Percentiles rank a stretch among this genome's conserved stretches.
Conservation (phyloP, 1,140 invertebrate species). For the Frieseomelitta varia region DNA sequence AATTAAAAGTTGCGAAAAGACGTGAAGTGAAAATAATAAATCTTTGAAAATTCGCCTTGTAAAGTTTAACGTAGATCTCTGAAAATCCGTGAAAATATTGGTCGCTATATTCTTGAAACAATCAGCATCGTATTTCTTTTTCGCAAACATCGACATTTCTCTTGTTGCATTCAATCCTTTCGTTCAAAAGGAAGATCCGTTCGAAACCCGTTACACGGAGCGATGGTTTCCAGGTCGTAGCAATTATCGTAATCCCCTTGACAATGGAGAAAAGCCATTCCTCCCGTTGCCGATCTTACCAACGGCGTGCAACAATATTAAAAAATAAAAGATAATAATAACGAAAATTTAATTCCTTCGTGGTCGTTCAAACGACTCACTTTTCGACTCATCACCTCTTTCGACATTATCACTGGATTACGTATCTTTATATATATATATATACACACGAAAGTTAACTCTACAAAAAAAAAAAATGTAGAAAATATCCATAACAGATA, state of each 20-base stretch:
- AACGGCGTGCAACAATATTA: background rate
- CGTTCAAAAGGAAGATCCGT: background rate
- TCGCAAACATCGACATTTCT: background rate
- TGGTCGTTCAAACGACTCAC: background rate
- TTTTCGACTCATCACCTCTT: background rate
- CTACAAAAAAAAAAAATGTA: too few relatives aligned
- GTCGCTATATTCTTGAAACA: background rate
- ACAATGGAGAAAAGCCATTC: constrained; percentile 50
- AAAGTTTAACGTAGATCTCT: background rate
- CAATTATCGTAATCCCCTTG: constrained; percentile 69
- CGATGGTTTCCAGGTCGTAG: constrained; percentile 69
- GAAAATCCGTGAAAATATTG: background rate
- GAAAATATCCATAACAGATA: too few relatives aligned
- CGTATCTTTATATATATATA: too few relatives aligned
- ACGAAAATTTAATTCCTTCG: background rate
- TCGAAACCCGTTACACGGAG: constrained; percentile 66
- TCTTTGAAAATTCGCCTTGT: background rate
- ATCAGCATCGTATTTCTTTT: background rate
- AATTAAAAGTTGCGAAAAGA: background rate
- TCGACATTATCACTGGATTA: too few relatives aligned
- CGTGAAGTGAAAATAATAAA: too few relatives aligned
- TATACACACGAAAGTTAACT: too few relatives aligned
- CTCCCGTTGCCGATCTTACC: background rate
- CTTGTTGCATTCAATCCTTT: background rate
- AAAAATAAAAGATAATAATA: background rate